Percentiles rank a stretch among this genome's conserved stretches.
phyloP scores from a whole-genome alignment of 2,113 vertebrate species.

The Dicaeum eximium region DNA sequence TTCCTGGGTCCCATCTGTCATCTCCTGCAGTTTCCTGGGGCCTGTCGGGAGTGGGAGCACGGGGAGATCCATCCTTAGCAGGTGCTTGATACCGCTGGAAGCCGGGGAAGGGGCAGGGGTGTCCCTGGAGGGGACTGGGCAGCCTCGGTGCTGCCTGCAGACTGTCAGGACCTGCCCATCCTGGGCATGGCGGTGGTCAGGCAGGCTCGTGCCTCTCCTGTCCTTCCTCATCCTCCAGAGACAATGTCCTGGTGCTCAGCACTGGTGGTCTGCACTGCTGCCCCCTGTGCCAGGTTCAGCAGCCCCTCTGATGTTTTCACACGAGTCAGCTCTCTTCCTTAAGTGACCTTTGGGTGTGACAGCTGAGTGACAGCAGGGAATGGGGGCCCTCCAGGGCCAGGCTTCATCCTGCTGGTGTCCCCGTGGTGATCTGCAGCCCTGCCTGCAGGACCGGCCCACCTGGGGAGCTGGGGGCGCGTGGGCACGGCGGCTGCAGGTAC shows the following conservation, averaged over 20 bases:
- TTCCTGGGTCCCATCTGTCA: neutral
- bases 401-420: neutral
- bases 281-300: neutral
- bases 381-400: neutral
- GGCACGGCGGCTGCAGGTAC: accelerated
- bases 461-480: accelerated
- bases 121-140: neutral
- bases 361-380: neutral
- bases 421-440: neutral
- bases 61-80: neutral
- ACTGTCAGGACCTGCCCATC: neutral
- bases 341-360: neutral
- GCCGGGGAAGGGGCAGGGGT: neutral
- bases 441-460: neutral
- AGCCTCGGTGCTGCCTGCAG: neutral
- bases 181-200: neutral
- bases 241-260: neutral
- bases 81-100: accelerated
- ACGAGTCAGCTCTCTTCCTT: neutral
- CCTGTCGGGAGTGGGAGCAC: neutral
- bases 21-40: neutral
- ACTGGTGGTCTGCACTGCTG: accelerated
- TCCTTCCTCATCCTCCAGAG: neutral
- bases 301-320: neutral
- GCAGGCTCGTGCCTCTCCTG: neutral